Evolutionary conservation across 2,888 invertebrate genomes (phyloP), one percentile per base, ranked within the genome.

Genomic region (Tetragnatha montana): DNA sequence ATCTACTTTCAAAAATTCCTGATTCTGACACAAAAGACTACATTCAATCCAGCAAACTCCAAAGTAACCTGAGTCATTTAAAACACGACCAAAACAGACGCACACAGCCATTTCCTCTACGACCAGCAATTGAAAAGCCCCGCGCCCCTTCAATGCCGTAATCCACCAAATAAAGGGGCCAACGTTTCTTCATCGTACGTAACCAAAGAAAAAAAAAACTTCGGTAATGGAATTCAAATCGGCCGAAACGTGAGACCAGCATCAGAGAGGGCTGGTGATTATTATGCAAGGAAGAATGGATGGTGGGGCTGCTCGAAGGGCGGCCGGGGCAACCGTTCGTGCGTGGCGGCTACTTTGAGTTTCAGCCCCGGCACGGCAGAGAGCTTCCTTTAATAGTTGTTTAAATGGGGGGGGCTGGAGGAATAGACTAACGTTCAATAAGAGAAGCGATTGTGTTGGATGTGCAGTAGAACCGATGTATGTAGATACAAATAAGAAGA

Each of bases 201-300:
- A 78, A 78, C 8, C 22, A 3, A 10, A 78, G 51, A 73, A 73
- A 73, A 82, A n/a, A 60, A 73, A 82, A 22, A 8, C 51, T 71
- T 49, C 35, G 60, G 86, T 86, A 80, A 86, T 86, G 79, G 74
- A 71, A 86, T 86, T 86, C 86, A 86, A 86, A 86, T 86, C 73
- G 80, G 71, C 7, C 60, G 80, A 60, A 86, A 86, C 80, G 68
- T 60, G 73, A 86, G 80, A 85, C 70, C 51, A 78, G 10, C 7
- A n/a, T n/a, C n/a, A 71, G 50, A 78, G n/a, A 17, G 73, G 22
- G 47, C 22, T 22, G 19, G 17, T 71, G 22, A 76, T 78, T 85
- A 71, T 79, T 85, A 85, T 78, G 74, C 71, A 86, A 80, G 80
- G 35, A n/a, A 68, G 80, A 84, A 84, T 51, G 80, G 69, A 68